Evolutionary conservation across 2,797 vertebrate species (phyloP).

Genomic region (Brotula barbata): DNA sequence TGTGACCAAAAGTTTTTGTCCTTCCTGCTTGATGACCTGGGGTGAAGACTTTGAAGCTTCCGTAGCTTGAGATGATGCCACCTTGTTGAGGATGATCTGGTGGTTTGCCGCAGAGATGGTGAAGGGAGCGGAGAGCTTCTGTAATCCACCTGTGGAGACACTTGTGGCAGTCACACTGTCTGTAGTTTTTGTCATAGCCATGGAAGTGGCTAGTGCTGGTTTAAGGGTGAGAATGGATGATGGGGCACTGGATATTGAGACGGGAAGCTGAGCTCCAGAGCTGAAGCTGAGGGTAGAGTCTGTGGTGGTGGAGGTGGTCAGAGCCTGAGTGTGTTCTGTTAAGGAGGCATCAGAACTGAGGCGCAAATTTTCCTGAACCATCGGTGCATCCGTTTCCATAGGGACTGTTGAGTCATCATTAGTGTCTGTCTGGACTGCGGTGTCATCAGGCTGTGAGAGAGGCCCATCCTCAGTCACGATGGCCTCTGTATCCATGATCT

Average conservation of each 20-base stretch:
- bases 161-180: constrained; percentile 65
- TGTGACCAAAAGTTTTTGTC: constrained; percentile 93
- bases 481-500: constrained; percentile 96
- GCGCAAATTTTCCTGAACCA: constrained; percentile 78
- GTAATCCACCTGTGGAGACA: constrained; percentile 74
- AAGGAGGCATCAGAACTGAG: constrained; percentile 55
- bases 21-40: constrained; percentile 89
- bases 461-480: constrained; percentile 87
- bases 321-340: constrained; percentile 50
- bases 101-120: constrained; percentile 89
- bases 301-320: constrained; percentile 54
- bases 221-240: constrained; percentile 67
- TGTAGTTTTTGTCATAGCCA: constrained; percentile 69
- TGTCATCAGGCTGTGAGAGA: constrained; percentile 52
- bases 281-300: constrained; percentile 60
- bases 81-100: constrained; percentile 94
- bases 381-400: constrained; percentile 92
- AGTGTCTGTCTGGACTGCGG: constrained; percentile 76
- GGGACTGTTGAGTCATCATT: constrained; percentile 85
- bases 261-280: constrained; percentile 62
- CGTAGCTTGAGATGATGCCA: constrained; percentile 81
- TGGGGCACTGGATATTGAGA: constrained; percentile 72
- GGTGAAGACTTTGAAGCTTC: constrained; percentile 80
- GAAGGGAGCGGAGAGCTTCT: constrained; percentile 86
- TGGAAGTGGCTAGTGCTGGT: constrained; percentile 68